Conservation (phyloP, 2,797 vertebrate species). For the Gallirallus australis region DNA sequence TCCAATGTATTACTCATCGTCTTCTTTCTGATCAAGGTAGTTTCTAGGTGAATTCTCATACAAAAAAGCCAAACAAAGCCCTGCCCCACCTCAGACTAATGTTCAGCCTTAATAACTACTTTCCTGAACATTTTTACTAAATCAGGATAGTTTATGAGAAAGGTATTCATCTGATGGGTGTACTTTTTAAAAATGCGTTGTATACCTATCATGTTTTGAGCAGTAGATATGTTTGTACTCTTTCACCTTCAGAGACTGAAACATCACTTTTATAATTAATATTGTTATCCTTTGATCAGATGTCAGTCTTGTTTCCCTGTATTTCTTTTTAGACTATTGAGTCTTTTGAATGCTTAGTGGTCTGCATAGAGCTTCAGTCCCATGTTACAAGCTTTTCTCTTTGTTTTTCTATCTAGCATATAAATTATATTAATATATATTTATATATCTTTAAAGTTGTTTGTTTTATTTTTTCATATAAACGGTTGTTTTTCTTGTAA, state of each 20-base stretch:
- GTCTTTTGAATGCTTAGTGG: not conserved
- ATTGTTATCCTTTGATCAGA: not conserved
- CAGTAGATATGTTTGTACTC: not conserved
- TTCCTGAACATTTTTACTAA: not conserved
- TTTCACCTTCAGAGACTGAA: not conserved
- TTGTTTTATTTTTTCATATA: not conserved
- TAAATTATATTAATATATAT: not conserved
- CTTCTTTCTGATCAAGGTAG: not conserved
- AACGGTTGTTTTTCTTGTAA: not conserved
- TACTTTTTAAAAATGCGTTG: not conserved
- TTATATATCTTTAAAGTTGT: not conserved
- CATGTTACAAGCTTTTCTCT: not conserved
- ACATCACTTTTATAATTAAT: not conserved
- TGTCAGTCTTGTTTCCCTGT: not conserved
- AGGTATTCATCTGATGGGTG: not conserved
- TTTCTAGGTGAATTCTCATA: not conserved
- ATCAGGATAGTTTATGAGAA: not conserved
- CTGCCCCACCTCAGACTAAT: not conserved
- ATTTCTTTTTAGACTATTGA: not conserved
- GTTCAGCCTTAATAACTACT: not conserved
- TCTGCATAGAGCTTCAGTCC: not conserved
- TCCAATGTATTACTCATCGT: not conserved
- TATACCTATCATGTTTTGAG: not conserved
- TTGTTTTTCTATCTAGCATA: not conserved
- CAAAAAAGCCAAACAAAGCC: not conserved